Percentiles rank a stretch among this genome's conserved stretches.
phyloP scores from a whole-genome alignment of 2,113 vertebrate species.

The Nestor notabilis region DNA sequence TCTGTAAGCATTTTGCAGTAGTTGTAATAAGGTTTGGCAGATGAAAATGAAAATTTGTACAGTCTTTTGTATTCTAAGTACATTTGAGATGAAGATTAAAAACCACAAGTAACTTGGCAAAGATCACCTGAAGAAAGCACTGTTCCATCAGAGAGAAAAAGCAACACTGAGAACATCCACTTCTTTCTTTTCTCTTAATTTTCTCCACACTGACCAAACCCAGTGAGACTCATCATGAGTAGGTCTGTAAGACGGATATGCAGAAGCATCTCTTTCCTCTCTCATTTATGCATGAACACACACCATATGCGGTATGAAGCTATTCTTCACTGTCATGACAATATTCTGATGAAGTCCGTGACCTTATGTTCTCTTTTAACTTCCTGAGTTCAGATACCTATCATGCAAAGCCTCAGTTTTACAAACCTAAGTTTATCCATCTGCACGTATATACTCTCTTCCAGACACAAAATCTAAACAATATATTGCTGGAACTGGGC shows the following conservation, averaged over 20 bases:
- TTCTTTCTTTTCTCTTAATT: neutral
- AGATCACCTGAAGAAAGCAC: neutral
- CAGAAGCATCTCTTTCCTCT: neutral
- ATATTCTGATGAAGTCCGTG: slow-evolving; percentile 13
- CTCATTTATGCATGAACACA: neutral
- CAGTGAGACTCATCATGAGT: neutral
- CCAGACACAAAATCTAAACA: slow-evolving; percentile 4
- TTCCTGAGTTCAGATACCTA: slow-evolving; percentile 29
- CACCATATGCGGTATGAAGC: neutral
- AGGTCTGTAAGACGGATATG: neutral
- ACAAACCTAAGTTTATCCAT: neutral
- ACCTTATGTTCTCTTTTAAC: slow-evolving; percentile 30
- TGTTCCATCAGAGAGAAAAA: neutral
- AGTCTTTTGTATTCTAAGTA: neutral
- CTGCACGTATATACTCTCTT: neutral
- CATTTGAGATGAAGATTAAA: neutral
- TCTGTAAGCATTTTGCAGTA: neutral
- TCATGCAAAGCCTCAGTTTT: neutral
- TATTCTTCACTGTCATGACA: neutral
- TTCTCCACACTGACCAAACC: neutral
- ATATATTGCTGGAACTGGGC: neutral
- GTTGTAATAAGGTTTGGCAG: neutral
- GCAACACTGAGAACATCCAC: neutral
- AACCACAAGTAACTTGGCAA: slow-evolving; percentile 13
- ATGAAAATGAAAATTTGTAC: neutral